Percentiles rank a stretch among this genome's conserved stretches.
Conservation (phyloP, 2,888 invertebrate genomes). For the Clepsis dumicolana region DNA sequence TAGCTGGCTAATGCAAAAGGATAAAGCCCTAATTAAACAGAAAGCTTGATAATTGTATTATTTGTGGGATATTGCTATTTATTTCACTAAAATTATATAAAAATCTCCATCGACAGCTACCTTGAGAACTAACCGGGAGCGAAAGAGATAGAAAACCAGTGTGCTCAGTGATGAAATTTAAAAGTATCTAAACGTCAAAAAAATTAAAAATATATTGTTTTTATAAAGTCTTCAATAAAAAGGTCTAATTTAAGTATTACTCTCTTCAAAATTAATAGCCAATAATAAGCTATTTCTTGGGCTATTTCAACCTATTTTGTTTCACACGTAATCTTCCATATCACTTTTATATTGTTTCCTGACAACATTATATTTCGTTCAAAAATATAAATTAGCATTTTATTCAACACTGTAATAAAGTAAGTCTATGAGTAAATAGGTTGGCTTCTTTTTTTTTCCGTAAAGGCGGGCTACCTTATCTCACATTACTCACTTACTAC, state of each 20-base stretch:
- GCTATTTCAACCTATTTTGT: not conserved
- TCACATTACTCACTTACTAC: no score
- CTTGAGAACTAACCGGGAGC: slow-evolving; percentile 83
- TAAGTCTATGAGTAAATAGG: no score
- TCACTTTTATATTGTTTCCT: not conserved
- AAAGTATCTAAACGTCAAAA: slow-evolving; percentile 29
- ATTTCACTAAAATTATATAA: slow-evolving; percentile 62
- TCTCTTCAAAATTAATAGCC: not conserved
- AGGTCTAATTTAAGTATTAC: no score
- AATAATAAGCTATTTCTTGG: not conserved
- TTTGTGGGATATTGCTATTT: slow-evolving; percentile 58
- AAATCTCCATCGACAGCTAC: slow-evolving; percentile 74
- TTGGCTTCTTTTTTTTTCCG: no score
- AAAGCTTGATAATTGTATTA: slow-evolving; percentile 53
- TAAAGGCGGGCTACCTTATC: no score
- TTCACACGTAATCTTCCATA: not conserved
- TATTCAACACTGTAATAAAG: not conserved
- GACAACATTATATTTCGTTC: slow-evolving; percentile 17
- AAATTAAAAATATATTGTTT: no score
- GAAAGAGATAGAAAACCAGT: slow-evolving; percentile 76
- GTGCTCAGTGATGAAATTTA: slow-evolving; percentile 54
- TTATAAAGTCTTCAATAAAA: no score
- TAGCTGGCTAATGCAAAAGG: slow-evolving; percentile 48
- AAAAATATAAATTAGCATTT: slow-evolving; percentile 21
- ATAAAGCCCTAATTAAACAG: slow-evolving; percentile 47